Evolutionary conservation across 2,888 invertebrate genomes (phyloP).

Genomic region (Prenolepis imparis): DNA sequence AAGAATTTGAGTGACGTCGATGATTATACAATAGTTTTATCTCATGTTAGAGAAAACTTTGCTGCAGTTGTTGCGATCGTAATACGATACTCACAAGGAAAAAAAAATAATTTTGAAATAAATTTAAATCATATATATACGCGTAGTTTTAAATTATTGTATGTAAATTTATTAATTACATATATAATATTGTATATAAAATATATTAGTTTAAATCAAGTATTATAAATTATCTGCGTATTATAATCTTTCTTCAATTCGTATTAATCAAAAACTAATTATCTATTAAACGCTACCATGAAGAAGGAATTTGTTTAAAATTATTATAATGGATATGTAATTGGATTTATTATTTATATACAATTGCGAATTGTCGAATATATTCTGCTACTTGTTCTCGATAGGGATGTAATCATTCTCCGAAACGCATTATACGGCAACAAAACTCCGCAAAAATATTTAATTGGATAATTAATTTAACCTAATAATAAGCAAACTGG

Average conservation of each 20-base stretch:
- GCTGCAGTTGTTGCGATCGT: constrained; percentile 5
- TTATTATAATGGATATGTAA: too few species aligned
- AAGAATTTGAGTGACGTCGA: constrained; percentile 28
- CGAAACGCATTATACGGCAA: neutral
- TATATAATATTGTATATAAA: neutral
- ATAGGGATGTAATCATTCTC: constrained; percentile 22
- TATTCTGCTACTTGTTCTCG: neutral
- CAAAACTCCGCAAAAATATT: constrained; percentile 28
- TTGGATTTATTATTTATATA: constrained; percentile 23
- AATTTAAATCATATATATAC: constrained; percentile 21
- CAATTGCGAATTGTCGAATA: neutral
- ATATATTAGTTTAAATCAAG: neutral
- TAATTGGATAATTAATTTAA: constrained; percentile 38
- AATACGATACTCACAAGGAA: neutral
- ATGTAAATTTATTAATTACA: neutral
- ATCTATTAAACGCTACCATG: constrained; percentile 27
- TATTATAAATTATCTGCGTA: constrained; percentile 27
- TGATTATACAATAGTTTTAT: constrained; percentile 36
- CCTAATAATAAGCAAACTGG: neutral
- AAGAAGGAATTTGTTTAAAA: constrained; percentile 15
- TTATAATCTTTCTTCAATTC: constrained; percentile 34
- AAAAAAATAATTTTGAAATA: neutral
- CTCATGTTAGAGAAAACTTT: constrained; percentile 6
- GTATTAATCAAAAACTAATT: constrained; percentile 46
- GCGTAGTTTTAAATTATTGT: neutral